Conservation (phyloP, 1,140 invertebrate species). For the Drosophila rhopaloa region DNA sequence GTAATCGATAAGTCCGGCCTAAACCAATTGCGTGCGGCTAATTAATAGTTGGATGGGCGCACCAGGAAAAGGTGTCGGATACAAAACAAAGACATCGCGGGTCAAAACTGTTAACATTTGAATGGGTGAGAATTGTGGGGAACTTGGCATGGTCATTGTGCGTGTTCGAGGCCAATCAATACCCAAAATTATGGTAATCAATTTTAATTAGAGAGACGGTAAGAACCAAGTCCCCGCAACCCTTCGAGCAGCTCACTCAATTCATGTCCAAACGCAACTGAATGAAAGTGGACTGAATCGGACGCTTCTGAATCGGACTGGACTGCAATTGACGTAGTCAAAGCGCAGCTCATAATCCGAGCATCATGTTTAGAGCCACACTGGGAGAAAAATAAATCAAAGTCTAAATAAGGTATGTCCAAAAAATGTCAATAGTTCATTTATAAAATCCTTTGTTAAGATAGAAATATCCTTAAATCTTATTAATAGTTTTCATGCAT, state of each 20-base stretch:
- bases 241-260: constrained; percentile 46
- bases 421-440: not conserved
- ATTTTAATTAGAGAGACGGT: constrained; percentile 72
- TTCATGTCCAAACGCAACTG: constrained; percentile 25
- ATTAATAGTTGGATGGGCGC: constrained; percentile 59
- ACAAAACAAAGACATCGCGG: constrained; percentile 58
- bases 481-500: too few species aligned
- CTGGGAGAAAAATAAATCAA: not conserved
- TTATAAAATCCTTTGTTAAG: too few species aligned
- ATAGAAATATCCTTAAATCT: too few species aligned
- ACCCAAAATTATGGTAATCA: constrained; percentile 77
- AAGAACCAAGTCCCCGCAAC: constrained; percentile 8
- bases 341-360: constrained; percentile 67
- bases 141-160: constrained; percentile 55
- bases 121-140: constrained; percentile 45
- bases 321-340: constrained; percentile 74
- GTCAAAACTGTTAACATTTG: constrained; percentile 63
- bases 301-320: constrained; percentile 19
- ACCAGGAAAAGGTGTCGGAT: constrained; percentile 61
- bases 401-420: too few species aligned
- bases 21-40: constrained; percentile 69
- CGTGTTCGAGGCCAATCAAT: constrained; percentile 69
- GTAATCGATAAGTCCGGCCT: constrained; percentile 44
- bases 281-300: constrained; percentile 15
- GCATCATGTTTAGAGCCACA: constrained; percentile 9